Base-by-base conservation (phyloP, 2,113 vertebrate genomes). In the Oxyruncus cristatus region DNA sequence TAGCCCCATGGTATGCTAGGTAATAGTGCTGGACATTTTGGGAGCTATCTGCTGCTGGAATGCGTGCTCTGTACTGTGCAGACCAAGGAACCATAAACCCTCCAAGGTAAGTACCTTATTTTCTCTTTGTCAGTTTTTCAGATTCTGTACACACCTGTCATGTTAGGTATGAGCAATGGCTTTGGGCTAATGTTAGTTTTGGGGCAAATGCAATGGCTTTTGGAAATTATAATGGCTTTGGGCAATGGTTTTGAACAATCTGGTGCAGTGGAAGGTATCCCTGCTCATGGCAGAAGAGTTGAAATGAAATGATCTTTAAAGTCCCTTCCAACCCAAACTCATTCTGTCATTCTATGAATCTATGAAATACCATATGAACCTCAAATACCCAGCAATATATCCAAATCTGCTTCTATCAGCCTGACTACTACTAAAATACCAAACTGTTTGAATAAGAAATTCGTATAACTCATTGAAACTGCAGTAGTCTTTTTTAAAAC, bases 401-500 rank as follows among this genome's bases (percentile, higher is more conserved):
- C 14, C 8, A 74, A 83, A 66, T 70, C 23, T 49, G 24, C 32
- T 73, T 82, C 8, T 46, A 68, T 7, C 22, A 73, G 13, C 7
- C 12, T 50, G n/a, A 87, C 50, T 23, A 39, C 4, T 28, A 71
- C 50, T 63, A 71, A 85, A 88, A 71, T 88, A 68, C 5, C 16
- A 66, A 63, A 46, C 46, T 8, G 8, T 3, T 56, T 79, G 20
- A 67, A 52, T 12, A 72, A 76, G 4, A 9, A 79, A 44, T 53
- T 42, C 56, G 16, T 49, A 35, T 32, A 59, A 65, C 46, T 68
- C 0, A 21, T 22, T 39, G 9, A 80, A 90, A 77, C 2, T 14
- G 2, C n/a, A 41, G 3, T 8, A 53, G 8, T 17, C 0, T 35
- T 91, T 78, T 65, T 6, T 0, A 42, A 85, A 79, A n/a, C 3